Percentiles rank a stretch among this genome's conserved stretches.
Evolutionary conservation across 1,140 invertebrate genomes (phyloP).

Genomic region (Ruditapes philippinarum): DNA sequence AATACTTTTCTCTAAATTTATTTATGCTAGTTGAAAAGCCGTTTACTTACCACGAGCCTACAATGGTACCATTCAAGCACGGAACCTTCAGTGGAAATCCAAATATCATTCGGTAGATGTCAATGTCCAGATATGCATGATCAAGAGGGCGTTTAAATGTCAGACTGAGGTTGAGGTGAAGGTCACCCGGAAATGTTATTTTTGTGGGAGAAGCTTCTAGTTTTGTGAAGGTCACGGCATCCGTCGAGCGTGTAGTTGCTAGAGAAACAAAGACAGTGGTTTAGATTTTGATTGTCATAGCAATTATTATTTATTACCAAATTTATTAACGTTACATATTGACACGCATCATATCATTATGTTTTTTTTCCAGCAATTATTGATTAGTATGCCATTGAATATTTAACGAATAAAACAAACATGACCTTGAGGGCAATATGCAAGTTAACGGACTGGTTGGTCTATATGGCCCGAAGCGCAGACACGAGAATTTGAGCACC

Average conservation of each 20-base stretch:
- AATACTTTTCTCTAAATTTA: background rate
- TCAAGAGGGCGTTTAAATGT: background rate
- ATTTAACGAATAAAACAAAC: too few species aligned
- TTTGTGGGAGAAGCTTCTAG: background rate
- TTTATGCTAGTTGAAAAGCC: background rate
- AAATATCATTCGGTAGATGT: background rate
- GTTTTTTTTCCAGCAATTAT: too few species aligned
- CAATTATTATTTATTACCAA: too few species aligned
- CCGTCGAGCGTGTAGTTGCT: background rate
- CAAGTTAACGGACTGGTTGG: too few species aligned
- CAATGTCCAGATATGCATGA: background rate
- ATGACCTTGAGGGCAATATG: too few species aligned
- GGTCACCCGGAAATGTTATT: constrained; percentile 9
- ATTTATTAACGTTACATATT: too few species aligned
- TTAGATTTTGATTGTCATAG: too few species aligned
- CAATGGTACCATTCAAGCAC: background rate
- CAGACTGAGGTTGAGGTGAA: background rate
- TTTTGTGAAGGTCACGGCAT: constrained; percentile 4
- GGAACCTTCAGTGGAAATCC: constrained; percentile 25
- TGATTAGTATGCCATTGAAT: too few species aligned
- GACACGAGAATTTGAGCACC: too few species aligned
- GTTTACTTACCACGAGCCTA: constrained; percentile 21
- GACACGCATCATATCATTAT: too few species aligned
- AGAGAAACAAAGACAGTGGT: too few species aligned
- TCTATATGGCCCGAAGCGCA: too few species aligned